Evolutionary conservation across 1,140 invertebrate species (phyloP), one percentile per base, ranked within the genome.

Genomic region (Epicauta chinensis): DNA sequence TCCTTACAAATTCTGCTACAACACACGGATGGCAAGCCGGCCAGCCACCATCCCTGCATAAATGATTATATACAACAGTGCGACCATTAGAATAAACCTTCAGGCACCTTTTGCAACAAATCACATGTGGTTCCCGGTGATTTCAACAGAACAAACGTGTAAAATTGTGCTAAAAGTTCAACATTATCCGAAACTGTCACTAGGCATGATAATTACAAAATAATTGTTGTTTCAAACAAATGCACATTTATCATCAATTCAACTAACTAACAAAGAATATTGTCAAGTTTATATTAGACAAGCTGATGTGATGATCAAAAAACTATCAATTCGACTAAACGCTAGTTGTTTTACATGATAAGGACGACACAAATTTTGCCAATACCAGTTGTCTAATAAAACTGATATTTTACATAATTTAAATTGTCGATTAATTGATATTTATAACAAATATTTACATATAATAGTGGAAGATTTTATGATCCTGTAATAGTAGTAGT

Each of bases 391-490:
- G 7, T 23, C 4, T 23, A 5, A n/a, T n/a, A n/a, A n/a, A 23
- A 7, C 23, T 7, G 23, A 23, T 23, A 23, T 23, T 23, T 23
- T 23, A 7, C 23, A 23, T 7, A 23, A 23, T 23, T 23, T 23
- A 7, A 23, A 5, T 5, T 3, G 4, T 7, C 23, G 23, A 23
- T 23, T n/a, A n/a, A n/a, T 23, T 23, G 23, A 41, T 49, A 46
- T 38, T 37, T 40, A 56, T 48, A 52, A 45, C 51, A 52, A 43
- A 29, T 44, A 45, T 52, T 13, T 49, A 49, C 46, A 49, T 11
- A 40, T 12, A 49, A 7, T n/a, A 48, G 17, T 49, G 46, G 46
- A 49, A 49, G 46, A 49, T 39, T 31, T 17, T 37, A 37, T 34
- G 29, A n/a, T 11, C 46, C 16, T 38, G 12, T 36, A 30, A 23